Evolutionary conservation across 1,140 invertebrate genomes (phyloP).

Genomic region (Colletes latitarsis): DNA sequence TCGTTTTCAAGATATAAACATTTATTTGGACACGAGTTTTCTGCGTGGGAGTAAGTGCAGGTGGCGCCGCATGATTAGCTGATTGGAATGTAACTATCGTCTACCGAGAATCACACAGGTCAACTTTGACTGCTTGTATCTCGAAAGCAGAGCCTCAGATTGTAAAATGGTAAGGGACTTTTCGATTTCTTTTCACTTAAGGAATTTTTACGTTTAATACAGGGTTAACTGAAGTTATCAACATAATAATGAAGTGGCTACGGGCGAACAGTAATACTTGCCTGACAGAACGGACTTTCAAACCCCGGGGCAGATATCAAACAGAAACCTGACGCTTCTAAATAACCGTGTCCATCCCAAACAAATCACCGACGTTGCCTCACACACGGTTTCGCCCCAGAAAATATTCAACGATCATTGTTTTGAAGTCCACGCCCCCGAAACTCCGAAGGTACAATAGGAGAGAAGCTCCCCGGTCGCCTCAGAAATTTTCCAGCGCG

Average conservation of each 20-base stretch:
- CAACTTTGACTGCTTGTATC: too few relatives aligned
- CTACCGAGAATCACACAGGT: too few relatives aligned
- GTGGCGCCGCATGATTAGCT: too few relatives aligned
- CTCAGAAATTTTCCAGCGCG: slow-evolving; percentile 30
- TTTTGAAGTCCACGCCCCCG: not conserved
- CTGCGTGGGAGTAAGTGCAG: too few relatives aligned
- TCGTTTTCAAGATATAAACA: too few relatives aligned
- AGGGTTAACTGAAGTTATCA: too few relatives aligned
- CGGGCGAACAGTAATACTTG: not conserved
- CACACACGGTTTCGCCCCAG: not conserved
- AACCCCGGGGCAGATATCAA: not conserved
- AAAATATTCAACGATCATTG: slow-evolving; percentile 7
- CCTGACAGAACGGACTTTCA: not conserved
- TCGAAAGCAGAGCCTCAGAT: too few relatives aligned
- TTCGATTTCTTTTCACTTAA: too few relatives aligned
- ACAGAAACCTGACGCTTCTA: not conserved
- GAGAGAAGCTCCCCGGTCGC: not conserved
- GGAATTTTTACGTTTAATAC: too few relatives aligned
- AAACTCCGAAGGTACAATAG: not conserved
- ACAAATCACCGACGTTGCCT: not conserved
- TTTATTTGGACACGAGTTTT: too few relatives aligned
- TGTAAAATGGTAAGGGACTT: too few relatives aligned
- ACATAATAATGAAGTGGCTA: not conserved
- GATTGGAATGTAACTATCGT: too few relatives aligned
- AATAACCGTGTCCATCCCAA: slow-evolving; percentile 1